These are phyloP conservation scores for Lepidonotus clava DNA, from an alignment of 2,888 invertebrate genomes.

Conservation along the genomic window DNA sequence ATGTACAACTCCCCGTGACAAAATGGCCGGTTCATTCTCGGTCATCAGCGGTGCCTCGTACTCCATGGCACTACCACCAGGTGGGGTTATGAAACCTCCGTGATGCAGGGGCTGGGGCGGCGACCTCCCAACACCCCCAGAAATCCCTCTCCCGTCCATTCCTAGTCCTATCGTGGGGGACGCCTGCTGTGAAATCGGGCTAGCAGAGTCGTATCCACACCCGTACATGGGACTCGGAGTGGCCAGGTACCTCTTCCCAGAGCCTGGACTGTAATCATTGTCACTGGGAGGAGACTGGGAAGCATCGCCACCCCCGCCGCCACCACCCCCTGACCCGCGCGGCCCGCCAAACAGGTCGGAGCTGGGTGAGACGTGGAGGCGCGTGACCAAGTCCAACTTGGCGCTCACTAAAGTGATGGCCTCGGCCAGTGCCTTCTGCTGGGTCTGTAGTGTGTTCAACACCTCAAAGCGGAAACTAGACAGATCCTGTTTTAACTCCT, in stretches of 20 bases:
- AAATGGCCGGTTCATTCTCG: slow-evolving; percentile 26
- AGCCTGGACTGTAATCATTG: slow-evolving; percentile 34
- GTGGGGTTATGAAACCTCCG: too few species aligned
- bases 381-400: slow-evolving; percentile 13
- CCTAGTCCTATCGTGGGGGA: too few species aligned
- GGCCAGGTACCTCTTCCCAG: slow-evolving; percentile 30
- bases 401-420: slow-evolving; percentile 35
- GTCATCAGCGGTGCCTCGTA: slow-evolving; percentile 13
- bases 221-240: slow-evolving; percentile 1
- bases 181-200: too few species aligned
- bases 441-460: slow-evolving; percentile 49
- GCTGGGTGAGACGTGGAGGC: background rate
- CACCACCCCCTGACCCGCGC: too few species aligned
- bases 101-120: background rate
- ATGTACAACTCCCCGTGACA: slow-evolving; percentile 12
- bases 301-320: background rate
- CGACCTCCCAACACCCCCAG: too few species aligned
- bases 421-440: slow-evolving; percentile 15
- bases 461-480: slow-evolving; percentile 55
- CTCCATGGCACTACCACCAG: too few species aligned
- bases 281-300: background rate
- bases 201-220: background rate
- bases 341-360: too few species aligned
- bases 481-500: slow-evolving; percentile 55
- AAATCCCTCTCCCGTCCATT: background rate